Evolutionary conservation across 2,888 invertebrate genomes (phyloP).

Genomic region (Clostera curtula): DNA sequence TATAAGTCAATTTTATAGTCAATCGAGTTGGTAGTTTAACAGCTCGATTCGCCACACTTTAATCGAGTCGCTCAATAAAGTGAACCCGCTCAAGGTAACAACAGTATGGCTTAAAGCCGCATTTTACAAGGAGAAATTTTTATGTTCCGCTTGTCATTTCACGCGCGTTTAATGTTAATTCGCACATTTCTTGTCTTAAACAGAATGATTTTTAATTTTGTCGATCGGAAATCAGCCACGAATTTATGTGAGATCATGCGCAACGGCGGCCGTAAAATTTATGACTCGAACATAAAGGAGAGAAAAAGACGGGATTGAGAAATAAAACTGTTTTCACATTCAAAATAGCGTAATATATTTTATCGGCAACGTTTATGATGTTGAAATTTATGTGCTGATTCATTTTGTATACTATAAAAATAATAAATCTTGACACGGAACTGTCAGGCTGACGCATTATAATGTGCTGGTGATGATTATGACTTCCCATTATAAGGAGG

Average conservation of each 20-base stretch:
- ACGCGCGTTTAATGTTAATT: constrained; percentile 65
- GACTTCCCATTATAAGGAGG: constrained; percentile 34
- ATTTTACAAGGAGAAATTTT: constrained; percentile 57
- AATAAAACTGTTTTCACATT: constrained; percentile 54
- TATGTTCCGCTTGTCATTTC: constrained; percentile 64
- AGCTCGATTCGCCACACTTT: constrained; percentile 63
- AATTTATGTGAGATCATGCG: constrained; percentile 47
- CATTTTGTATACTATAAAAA: constrained; percentile 40
- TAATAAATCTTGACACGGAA: constrained; percentile 42
- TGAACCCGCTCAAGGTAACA: constrained; percentile 55
- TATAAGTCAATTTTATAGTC: constrained; percentile 19
- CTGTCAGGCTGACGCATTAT: constrained; percentile 29
- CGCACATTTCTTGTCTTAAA: constrained; percentile 51
- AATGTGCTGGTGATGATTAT: constrained; percentile 23
- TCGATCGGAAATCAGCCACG: constrained; percentile 38
- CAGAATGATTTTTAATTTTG: constrained; percentile 46
- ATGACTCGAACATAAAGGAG: constrained; percentile 30
- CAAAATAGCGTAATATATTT: constrained; percentile 49
- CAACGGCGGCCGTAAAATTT: constrained; percentile 44
- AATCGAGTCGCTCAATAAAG: constrained; percentile 59
- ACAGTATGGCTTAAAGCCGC: constrained; percentile 46
- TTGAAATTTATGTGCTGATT: constrained; percentile 42
- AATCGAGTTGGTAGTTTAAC: constrained; percentile 47
- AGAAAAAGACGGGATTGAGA: constrained; percentile 46
- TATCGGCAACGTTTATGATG: constrained; percentile 45